A percentile compares a stretch with the other conserved stretches of the same genome.
Conservation (phyloP, 2,888 invertebrate genomes). For the Ectemnius continuus region DNA sequence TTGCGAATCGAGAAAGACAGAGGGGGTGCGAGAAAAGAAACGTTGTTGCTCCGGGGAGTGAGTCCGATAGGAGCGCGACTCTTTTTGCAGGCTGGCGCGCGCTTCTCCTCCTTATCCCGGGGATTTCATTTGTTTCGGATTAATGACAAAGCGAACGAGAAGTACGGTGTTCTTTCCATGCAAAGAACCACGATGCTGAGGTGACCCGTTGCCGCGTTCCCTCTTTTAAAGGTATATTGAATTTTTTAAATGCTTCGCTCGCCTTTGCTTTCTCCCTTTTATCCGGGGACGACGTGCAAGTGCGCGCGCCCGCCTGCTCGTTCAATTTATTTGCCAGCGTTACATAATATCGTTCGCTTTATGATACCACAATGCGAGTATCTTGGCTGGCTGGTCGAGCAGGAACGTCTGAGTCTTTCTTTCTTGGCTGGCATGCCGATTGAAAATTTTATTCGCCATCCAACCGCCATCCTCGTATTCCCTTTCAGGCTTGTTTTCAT, state of each 20-base stretch:
- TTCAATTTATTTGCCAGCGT: constrained; percentile 40
- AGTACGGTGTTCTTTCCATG: no score
- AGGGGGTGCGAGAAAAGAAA: neutral
- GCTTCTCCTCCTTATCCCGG: constrained; percentile 8
- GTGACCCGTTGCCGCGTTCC: constrained; percentile 17
- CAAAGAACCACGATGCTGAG: neutral
- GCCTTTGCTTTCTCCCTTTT: constrained; percentile 7
- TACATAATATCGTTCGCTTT: constrained; percentile 17
- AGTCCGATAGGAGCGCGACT: neutral
- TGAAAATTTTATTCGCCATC: constrained; percentile 28
- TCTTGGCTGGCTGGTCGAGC: neutral
- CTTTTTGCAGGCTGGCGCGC: constrained; percentile 3
- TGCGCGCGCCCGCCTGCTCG: neutral
- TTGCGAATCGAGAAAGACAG: constrained; percentile 5
- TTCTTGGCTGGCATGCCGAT: constrained; percentile 5
- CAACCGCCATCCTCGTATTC: constrained; percentile 2
- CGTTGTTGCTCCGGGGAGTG: no score
- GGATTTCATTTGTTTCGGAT: constrained; percentile 36
- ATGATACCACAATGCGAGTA: constrained; percentile 2
- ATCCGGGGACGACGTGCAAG: neutral
- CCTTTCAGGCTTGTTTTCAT: constrained; percentile 8
- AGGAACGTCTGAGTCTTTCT: constrained; percentile 17
- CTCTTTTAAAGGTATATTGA: constrained; percentile 39
- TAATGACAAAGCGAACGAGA: constrained; percentile 41
- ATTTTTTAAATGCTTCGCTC: constrained; percentile 33